phyloP scores from a whole-genome alignment of 2,888 invertebrate genomes.

The Pandemis cinnamomeana region DNA sequence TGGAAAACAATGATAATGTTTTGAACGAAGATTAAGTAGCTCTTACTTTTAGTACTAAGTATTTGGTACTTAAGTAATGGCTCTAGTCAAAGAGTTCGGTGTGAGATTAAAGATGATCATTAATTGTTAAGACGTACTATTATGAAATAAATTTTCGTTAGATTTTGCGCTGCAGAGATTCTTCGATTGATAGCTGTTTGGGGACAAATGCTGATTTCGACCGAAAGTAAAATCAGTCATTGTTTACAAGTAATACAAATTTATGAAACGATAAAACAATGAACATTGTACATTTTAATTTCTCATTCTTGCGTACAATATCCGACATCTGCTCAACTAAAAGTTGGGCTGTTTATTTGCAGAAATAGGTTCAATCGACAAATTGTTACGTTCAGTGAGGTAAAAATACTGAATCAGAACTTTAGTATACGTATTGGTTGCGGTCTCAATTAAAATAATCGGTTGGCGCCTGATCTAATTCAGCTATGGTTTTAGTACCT shows the following conservation, averaged over 20 bases:
- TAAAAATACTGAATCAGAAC: background rate
- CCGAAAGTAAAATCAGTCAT: background rate
- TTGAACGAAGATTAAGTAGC: background rate
- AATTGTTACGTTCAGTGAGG: background rate
- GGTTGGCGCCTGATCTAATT: conserved; percentile 4
- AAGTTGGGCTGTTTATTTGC: background rate
- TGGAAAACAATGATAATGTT: background rate
- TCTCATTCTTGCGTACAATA: background rate
- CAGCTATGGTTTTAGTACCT: background rate
- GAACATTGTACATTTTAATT: background rate
- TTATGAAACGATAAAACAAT: background rate
- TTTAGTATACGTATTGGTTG: background rate
- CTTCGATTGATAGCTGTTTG: too few relatives aligned
- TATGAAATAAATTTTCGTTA: background rate
- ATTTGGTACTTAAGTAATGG: background rate
- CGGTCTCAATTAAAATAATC: conserved; percentile 10
- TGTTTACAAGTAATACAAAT: background rate
- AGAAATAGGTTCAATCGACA: background rate
- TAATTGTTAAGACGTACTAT: background rate
- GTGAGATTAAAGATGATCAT: background rate
- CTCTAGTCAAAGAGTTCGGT: background rate
- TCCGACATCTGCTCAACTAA: too few relatives aligned
- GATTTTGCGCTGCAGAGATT: too few relatives aligned
- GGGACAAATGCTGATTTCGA: too few relatives aligned
- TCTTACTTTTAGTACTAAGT: background rate